Conservation (phyloP, 92 coral and sea anemone genomes). For the Porites rus region DNA sequence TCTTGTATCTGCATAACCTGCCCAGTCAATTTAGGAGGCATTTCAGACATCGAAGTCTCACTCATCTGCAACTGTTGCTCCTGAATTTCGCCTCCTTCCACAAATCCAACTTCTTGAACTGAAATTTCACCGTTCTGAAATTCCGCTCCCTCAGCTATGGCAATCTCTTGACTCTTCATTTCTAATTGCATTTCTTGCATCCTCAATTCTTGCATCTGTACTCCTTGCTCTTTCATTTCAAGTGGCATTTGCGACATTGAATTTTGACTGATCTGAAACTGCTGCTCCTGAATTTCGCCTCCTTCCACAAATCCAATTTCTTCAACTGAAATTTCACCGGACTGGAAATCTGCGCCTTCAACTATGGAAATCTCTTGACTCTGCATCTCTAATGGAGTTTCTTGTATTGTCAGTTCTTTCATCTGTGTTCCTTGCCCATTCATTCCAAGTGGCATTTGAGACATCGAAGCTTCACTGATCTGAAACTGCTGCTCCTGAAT, state of each 20-base stretch:
- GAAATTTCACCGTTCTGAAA: neutral
- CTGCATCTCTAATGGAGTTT: neutral
- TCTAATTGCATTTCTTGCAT: neutral
- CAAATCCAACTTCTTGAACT: neutral
- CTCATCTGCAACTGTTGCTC: neutral
- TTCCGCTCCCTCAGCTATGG: neutral
- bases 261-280: too few relatives aligned
- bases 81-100: neutral
- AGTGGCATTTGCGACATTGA: too few relatives aligned
- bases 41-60: too few relatives aligned
- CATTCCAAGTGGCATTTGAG: conserved; percentile 45
- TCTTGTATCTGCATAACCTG: too few relatives aligned
- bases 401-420: conserved; percentile 8
- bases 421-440: conserved; percentile 18
- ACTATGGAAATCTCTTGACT: neutral
- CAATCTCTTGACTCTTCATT: too few relatives aligned
- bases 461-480: conserved; percentile 16
- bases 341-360: too few relatives aligned
- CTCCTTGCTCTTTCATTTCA: too few relatives aligned
- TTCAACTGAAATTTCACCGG: neutral
- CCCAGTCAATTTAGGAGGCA: too few relatives aligned
- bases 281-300: conserved; percentile 13
- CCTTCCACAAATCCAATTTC: conserved; percentile 14
- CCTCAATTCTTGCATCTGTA: neutral
- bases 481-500: conserved; percentile 18